phyloP scores from a whole-genome alignment of 2,797 vertebrate species.

The Benthosema pterotum region DNA sequence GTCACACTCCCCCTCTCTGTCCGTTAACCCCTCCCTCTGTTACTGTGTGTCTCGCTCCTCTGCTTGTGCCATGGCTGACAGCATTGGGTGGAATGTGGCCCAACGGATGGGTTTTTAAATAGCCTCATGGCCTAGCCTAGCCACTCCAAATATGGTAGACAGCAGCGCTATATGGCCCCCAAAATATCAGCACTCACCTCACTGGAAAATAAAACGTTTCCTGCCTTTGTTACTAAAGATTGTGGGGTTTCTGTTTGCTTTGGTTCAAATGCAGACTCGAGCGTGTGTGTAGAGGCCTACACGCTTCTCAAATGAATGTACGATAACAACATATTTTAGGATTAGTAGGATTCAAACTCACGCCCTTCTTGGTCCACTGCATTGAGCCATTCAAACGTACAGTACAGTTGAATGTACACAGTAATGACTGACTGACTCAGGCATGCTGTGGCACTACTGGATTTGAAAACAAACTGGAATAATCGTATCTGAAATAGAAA shows the following conservation, averaged over 20 bases:
- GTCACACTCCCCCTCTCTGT: not conserved
- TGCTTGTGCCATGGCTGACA: slow-evolving; percentile 48
- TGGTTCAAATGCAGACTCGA: too few species aligned
- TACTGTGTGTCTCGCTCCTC: slow-evolving; percentile 34
- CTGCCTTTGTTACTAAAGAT: slow-evolving; percentile 27
- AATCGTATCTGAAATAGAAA: slow-evolving; percentile 1
- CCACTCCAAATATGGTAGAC: slow-evolving; percentile 79
- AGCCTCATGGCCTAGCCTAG: slow-evolving; percentile 70
- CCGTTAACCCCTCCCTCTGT: not conserved
- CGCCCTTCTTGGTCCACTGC: not conserved
- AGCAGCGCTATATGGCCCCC: slow-evolving; percentile 59
- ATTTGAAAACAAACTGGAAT: not conserved
- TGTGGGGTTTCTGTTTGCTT: not conserved
- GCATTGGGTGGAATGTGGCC: slow-evolving; percentile 73
- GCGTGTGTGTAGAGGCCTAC: too few species aligned
- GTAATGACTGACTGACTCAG: not conserved
- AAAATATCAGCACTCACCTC: slow-evolving; percentile 73
- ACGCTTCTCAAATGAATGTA: too few species aligned
- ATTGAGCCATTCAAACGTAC: not conserved
- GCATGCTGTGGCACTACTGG: slow-evolving; percentile 11
- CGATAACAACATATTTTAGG: not conserved
- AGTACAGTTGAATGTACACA: not conserved
- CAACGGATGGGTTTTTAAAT: slow-evolving; percentile 81
- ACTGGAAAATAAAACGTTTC: slow-evolving; percentile 60
- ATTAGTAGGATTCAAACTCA: slow-evolving; percentile 5